Base-by-base conservation (phyloP, 2,797 vertebrate genomes). In the Danio choprae region DNA sequence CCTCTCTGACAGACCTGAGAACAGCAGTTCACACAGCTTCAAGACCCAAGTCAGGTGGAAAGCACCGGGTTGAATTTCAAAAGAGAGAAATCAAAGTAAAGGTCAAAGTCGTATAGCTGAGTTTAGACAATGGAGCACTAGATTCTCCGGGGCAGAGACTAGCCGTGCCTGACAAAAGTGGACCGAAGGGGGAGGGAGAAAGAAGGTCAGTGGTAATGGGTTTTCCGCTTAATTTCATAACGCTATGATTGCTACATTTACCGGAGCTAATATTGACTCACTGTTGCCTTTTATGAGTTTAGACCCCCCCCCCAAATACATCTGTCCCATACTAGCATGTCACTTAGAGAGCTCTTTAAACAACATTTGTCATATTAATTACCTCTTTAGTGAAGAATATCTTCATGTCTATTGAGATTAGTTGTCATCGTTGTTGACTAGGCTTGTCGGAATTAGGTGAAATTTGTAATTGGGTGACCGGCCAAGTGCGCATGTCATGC, bases 141-240 rank as follows among this genome's bases (percentile, higher is more conserved):
- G 18, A 55, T 56, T 69, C 65, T 60, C 44, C 15, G 11, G 51
- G 29, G 38, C 62, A 56, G 53, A 56, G 51, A 70, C 64, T 64
- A 59, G 38, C 10, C 6, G 7, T 12, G 20, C 18, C 51, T 55
- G 71, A 79, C n/a, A 72, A 48, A 58, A 73, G 46, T 1, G 20
- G 41, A 15, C 75, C 74, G 83, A 74, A 72, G 65, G 80, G 65
- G 65, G 55, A 68, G 74, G 77, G 77, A 74, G 71, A 80, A 84
- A 84, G 89, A 92, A 91, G 93, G 89, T 93, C 90, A 92, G 84
- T 85, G 50, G 76, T 92, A 90, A 92, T 91, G 83, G 89, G 80
- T 91, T 89, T 85, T 89, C 87, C 84, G 85, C 82, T 36, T 92
- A 89, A 91, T 93, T 92, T 92, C 89, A 91, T 92, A 90, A 90